A percentile compares a stretch with the other conserved stretches of the same genome.
Conservation (phyloP, 2,888 invertebrate genomes). For the Tinea pellionella region DNA sequence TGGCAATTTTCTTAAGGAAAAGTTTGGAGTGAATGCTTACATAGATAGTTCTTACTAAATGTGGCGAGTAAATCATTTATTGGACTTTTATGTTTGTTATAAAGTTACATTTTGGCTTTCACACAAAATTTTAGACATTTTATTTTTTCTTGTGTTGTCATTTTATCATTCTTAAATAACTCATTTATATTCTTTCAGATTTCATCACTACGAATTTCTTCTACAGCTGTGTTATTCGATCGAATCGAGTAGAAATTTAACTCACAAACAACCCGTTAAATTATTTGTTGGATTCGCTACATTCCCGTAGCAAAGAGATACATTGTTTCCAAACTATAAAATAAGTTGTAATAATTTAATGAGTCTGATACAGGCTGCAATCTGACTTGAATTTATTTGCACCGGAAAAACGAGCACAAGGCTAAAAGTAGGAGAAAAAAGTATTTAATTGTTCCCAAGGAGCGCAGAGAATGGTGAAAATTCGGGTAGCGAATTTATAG, state of each 20-base stretch:
- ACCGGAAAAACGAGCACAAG: constrained; percentile 44
- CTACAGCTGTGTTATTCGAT: no score
- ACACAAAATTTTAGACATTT: background rate
- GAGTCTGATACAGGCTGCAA: constrained; percentile 47
- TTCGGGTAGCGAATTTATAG: constrained; percentile 67
- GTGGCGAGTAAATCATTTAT: constrained; percentile 3
- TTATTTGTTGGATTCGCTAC: no score
- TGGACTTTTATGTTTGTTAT: constrained; percentile 8
- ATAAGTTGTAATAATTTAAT: constrained; percentile 46
- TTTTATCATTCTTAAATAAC: no score
- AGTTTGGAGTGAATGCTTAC: constrained; percentile 9
- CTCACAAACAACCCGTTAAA: no score
- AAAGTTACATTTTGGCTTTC: constrained; percentile 1
- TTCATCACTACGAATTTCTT: no score
- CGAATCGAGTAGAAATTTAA: no score
- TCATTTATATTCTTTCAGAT: no score
- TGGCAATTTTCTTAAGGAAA: constrained; percentile 9
- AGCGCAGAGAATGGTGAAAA: constrained; percentile 60
- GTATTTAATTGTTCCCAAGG: constrained; percentile 67
- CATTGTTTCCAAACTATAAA: background rate
- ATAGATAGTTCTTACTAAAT: constrained; percentile 2
- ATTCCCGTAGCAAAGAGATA: background rate
- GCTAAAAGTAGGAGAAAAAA: constrained; percentile 48
- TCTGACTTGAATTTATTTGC: constrained; percentile 56
- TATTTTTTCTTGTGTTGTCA: background rate